Conservation (phyloP, 2,797 vertebrate genomes). For the Leptodactylus fallax region DNA sequence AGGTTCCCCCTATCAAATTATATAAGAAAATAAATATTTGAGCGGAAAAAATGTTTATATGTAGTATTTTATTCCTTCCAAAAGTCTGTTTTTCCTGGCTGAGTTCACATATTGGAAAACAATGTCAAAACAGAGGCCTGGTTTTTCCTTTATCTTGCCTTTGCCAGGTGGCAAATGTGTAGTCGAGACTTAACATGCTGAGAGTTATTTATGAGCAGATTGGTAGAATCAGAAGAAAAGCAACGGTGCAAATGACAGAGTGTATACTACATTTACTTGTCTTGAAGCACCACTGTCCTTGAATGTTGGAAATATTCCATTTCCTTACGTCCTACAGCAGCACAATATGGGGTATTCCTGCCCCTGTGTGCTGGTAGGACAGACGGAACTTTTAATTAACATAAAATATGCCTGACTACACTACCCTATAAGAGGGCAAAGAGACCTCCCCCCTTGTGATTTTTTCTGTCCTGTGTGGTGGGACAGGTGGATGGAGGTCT, state of each 20-base stretch:
- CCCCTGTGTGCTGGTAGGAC: no score
- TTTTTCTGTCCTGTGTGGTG: no score
- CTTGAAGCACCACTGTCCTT: not conserved
- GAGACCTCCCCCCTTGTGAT: no score
- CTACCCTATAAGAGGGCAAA: no score
- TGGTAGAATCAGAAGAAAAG: not conserved
- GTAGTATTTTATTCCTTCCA: conserved; percentile 8
- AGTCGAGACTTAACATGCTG: not conserved
- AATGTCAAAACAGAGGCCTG: conserved; percentile 1
- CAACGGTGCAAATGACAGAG: not conserved
- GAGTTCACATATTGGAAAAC: not conserved
- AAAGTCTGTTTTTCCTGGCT: conserved; percentile 9
- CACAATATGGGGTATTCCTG: no score
- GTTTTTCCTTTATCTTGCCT: conserved; percentile 11
- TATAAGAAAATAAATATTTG: conserved; percentile 45
- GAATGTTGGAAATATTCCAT: not conserved
- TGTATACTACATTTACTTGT: not conserved
- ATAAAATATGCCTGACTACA: no score
- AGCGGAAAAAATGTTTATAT: conserved; percentile 34
- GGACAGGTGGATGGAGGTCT: no score
- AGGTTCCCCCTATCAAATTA: conserved; percentile 31
- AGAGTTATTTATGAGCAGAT: not conserved
- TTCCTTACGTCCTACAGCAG: no score
- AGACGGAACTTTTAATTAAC: no score
- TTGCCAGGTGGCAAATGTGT: conserved; percentile 12